phyloP scores from a whole-genome alignment of 2,888 invertebrate genomes.

The Chironomus tentans region DNA sequence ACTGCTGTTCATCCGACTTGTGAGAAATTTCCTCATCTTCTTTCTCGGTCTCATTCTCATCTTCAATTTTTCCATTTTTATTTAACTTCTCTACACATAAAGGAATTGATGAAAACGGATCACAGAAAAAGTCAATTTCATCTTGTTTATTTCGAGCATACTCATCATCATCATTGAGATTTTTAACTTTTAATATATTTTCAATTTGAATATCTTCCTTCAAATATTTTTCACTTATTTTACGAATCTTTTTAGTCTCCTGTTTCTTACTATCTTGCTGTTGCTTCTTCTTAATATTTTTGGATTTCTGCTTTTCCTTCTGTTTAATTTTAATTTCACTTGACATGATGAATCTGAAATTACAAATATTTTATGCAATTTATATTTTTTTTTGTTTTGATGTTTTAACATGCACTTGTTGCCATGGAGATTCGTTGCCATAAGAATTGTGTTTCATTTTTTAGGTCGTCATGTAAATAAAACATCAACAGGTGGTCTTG shows the following conservation, averaged over 20 bases:
- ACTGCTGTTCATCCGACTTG: conserved; percentile 6
- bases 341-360: background rate
- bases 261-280: background rate
- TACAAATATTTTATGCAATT: background rate
- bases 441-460: background rate
- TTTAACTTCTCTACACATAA: background rate
- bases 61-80: background rate
- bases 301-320: background rate
- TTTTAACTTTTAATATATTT: conserved; percentile 23
- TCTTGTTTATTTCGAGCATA: conserved; percentile 13
- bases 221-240: conserved; percentile 28
- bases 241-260: conserved; percentile 4
- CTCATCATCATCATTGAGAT: background rate
- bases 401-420: background rate
- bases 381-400: background rate
- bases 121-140: conserved; percentile 28
- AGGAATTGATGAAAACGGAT: conserved; percentile 17
- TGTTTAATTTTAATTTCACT: background rate
- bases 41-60: background rate
- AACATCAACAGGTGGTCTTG: background rate
- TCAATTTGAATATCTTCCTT: conserved; percentile 29
- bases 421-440: background rate
- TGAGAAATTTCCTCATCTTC: background rate
- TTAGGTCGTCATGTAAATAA: background rate
- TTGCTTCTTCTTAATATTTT: background rate